phyloP scores from a whole-genome alignment of 2,888 invertebrate species.

The Rhogogaster chlorosoma region DNA sequence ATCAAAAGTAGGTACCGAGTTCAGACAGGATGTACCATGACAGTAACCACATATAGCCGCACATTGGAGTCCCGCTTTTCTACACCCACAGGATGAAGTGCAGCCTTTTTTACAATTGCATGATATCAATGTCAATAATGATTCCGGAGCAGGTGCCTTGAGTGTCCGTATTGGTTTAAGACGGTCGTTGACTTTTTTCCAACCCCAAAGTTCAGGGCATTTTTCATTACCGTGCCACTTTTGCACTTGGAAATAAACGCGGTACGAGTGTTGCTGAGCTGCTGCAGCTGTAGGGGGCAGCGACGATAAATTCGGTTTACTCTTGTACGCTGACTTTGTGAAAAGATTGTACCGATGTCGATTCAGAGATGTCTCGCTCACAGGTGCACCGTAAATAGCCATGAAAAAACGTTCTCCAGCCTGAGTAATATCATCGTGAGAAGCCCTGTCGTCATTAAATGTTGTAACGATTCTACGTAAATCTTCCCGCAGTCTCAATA shows the following conservation, averaged over 20 bases:
- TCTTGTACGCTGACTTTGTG: too few species aligned
- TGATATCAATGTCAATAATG: conserved; percentile 38
- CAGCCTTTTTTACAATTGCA: conserved; percentile 22
- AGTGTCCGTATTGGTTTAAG: background rate
- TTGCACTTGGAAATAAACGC: too few species aligned
- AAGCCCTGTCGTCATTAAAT: background rate
- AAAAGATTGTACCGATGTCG: too few species aligned
- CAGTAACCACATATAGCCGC: background rate
- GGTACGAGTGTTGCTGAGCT: too few species aligned
- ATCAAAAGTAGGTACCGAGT: background rate
- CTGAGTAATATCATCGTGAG: background rate
- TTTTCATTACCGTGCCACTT: background rate
- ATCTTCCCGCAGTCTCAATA: background rate
- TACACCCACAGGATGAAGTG: conserved; percentile 37
- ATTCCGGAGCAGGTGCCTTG: conserved; percentile 1
- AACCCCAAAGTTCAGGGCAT: background rate
- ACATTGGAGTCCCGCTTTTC: conserved; percentile 35
- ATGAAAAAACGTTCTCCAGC: background rate
- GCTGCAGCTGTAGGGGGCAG: too few species aligned
- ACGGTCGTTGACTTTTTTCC: background rate
- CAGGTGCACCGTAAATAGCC: background rate
- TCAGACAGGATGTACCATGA: conserved; percentile 1
- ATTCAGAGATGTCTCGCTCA: background rate
- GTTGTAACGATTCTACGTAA: background rate
- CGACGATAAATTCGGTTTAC: too few species aligned